phyloP scores from a whole-genome alignment of 1,140 invertebrate species.

The Aphaenogaster ashmeadi region DNA sequence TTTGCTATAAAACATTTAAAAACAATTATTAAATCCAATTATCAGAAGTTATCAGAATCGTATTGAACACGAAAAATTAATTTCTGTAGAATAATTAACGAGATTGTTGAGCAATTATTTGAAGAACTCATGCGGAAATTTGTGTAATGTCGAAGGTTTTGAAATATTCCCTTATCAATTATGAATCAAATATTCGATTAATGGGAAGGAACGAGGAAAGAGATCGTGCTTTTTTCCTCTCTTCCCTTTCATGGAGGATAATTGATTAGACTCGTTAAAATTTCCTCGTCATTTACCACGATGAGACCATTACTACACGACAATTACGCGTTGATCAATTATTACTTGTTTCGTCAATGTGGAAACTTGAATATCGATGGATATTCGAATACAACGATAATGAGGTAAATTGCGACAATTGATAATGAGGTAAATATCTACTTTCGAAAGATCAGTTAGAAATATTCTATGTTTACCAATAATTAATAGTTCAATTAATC shows the following conservation, averaged over 20 bases:
- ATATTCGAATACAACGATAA: neutral
- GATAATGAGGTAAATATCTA: neutral
- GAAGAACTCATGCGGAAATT: neutral
- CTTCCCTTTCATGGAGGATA: neutral
- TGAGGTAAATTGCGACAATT: too few species aligned
- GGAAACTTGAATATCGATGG: neutral
- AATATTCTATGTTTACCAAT: neutral
- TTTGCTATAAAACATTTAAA: too few species aligned
- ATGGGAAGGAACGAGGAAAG: neutral
- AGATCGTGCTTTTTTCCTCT: too few species aligned
- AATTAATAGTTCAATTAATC: too few species aligned
- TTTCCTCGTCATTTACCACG: neutral
- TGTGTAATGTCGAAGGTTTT: neutral
- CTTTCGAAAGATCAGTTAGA: neutral
- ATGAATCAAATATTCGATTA: slow-evolving; percentile 11
- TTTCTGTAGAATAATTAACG: neutral
- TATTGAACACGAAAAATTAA: neutral
- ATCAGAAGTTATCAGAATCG: too few species aligned
- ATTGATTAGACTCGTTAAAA: slow-evolving; percentile 14
- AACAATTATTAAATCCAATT: too few species aligned
- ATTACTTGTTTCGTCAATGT: neutral
- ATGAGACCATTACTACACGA: neutral
- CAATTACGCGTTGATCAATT: slow-evolving; percentile 21
- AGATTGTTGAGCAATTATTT: neutral
- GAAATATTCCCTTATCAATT: neutral